phyloP scores from a whole-genome alignment of 2,888 invertebrate species.

The Chloroclystis v-ata region DNA sequence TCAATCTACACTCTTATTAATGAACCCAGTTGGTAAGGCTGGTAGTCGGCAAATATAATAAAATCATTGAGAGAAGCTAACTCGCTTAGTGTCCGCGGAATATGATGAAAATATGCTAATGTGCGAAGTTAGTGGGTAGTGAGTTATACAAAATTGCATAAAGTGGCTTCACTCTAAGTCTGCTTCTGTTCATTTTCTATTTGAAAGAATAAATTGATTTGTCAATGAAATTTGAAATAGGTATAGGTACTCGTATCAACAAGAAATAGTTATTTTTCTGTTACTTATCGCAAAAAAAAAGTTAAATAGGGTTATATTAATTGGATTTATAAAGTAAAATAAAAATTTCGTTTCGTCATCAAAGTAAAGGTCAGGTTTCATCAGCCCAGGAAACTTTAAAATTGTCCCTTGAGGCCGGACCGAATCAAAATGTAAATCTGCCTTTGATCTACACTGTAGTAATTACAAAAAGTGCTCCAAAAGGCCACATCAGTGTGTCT shows the following conservation, averaged over 20 bases:
- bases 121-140: conserved; percentile 47
- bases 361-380: conserved; percentile 29
- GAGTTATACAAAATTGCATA: conserved; percentile 57
- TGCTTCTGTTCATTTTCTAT: too few species aligned
- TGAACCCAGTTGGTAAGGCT: conserved; percentile 15
- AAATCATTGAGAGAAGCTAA: conserved; percentile 64
- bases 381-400: conserved; percentile 30
- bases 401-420: conserved; percentile 38
- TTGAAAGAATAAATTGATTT: too few species aligned
- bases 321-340: too few species aligned
- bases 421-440: conserved; percentile 68
- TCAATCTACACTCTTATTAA: neutral
- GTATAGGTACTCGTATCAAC: too few species aligned
- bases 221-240: too few species aligned
- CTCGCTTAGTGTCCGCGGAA: conserved; percentile 57
- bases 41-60: conserved; percentile 57
- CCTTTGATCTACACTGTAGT: conserved; percentile 50
- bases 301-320: too few species aligned
- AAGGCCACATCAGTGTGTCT: conserved; percentile 32
- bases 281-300: too few species aligned
- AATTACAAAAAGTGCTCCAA: conserved; percentile 51
- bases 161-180: too few species aligned
- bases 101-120: conserved; percentile 69
- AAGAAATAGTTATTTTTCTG: too few species aligned
- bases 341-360: conserved; percentile 16